phyloP scores from a whole-genome alignment of 2,888 invertebrate genomes.

The Leuctra nigra region DNA sequence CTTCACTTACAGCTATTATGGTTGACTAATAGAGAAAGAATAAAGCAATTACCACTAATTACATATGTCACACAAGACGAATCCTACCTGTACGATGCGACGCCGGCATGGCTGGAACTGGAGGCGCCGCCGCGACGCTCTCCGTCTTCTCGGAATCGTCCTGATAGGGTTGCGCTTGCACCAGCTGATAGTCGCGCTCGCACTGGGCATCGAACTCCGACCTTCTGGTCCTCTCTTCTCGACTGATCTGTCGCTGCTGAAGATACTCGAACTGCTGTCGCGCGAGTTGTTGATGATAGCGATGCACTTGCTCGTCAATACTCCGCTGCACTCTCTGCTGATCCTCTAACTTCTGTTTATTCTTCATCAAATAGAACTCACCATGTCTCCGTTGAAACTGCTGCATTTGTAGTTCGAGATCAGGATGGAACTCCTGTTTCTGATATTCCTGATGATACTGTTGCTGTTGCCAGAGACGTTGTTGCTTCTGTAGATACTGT shows the following conservation, averaged over 20 bases:
- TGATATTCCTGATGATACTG: background rate
- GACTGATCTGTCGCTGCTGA: background rate
- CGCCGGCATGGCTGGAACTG: background rate
- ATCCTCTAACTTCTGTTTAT: background rate
- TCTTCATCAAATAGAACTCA: constrained; percentile 11
- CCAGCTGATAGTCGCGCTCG: background rate
- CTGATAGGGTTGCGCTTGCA: background rate
- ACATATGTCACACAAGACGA: no score
- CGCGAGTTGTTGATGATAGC: constrained; percentile 6
- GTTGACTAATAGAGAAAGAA: no score
- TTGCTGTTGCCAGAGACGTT: background rate
- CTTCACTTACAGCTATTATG: no score
- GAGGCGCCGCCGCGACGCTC: background rate
- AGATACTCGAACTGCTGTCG: background rate
- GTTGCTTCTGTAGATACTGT: background rate
- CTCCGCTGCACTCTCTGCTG: background rate
- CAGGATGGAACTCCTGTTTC: constrained; percentile 12
- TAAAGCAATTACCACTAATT: no score
- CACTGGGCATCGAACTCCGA: background rate
- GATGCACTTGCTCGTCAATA: constrained; percentile 8
- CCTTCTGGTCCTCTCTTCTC: background rate
- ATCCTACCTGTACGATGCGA: no score
- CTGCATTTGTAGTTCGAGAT: constrained; percentile 2
- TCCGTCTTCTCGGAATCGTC: background rate
- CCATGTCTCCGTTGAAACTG: constrained; percentile 8